A percentile compares a stretch with the other conserved stretches of the same genome.
Evolutionary conservation across 2,797 vertebrate genomes (phyloP).

Genomic region (Gymnopithys bicolor): DNA sequence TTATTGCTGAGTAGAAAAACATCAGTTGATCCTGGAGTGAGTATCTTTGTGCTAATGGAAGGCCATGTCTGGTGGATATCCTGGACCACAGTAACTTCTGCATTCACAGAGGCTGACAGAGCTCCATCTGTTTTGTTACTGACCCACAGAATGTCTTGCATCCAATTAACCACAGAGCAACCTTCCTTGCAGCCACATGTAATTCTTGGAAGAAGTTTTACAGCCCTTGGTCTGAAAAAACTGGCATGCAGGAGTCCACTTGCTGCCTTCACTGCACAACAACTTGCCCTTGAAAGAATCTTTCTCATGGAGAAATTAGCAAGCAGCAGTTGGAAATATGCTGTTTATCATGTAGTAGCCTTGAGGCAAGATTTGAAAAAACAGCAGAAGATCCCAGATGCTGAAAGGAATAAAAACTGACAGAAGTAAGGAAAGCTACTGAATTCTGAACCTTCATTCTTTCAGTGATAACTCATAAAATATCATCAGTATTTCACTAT

Average conservation of each 20-base stretch:
- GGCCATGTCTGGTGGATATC: neutral
- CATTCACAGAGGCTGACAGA: neutral
- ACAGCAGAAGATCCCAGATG: neutral
- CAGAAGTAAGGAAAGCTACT: neutral
- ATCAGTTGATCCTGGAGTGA: neutral
- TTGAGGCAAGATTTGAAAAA: neutral
- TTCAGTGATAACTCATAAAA: neutral
- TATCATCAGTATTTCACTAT: neutral
- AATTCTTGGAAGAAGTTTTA: neutral
- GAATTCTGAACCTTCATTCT: neutral
- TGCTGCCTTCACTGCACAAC: neutral
- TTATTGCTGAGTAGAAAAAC: neutral
- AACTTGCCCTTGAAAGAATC: neutral
- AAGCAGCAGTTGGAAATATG: neutral
- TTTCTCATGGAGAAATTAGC: neutral
- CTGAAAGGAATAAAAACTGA: neutral
- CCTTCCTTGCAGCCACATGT: neutral
- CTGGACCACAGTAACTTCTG: neutral
- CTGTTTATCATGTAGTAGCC: neutral
- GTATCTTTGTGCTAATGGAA: too few species aligned
- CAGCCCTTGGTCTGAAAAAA: neutral
- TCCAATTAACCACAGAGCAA: neutral
- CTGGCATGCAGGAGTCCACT: accelerated
- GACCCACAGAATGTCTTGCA: accelerated
- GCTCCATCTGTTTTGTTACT: neutral